Base-by-base conservation (phyloP, 1,140 invertebrate genomes). In the Copidosoma floridanum region DNA sequence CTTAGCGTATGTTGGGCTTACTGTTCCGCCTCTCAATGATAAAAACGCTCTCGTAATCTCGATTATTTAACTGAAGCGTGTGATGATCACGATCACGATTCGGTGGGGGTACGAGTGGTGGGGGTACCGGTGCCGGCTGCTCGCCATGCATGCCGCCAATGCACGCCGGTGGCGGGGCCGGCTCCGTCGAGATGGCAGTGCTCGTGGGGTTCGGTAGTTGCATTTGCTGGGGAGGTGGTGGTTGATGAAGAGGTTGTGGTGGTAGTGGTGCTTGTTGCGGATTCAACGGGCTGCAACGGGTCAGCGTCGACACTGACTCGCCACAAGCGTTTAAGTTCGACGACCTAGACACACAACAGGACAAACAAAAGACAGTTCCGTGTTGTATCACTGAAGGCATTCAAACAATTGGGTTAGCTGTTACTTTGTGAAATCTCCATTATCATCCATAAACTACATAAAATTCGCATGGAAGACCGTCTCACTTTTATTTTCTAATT, bases 41-140 rank as follows among this genome's bases (percentile, higher is more conserved):
- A 86, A 87, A 87, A 76, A 87, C 85, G 81, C 85, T 87, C 82
- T 87, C 85, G 83, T 86, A 86, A 85, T 87, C 85, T 82, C 85
- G 84, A 81, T 85, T 79, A 76, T 81, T 78, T 70, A 79, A 78
- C 72, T 80, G 77, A 63, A 78, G 78, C 65, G 78, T 76, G 70
- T 80, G 79, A 74, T 81, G 79, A 73, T 80, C 78, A 79, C 77
- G 79, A 70, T 76, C 80, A 78, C 72, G 72, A 74, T 75, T 75
- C 70, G 70, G 73, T 74, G 21, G 18, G 7, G 44, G 44, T 57
- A 57, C 16, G 27, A 38, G 53, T 32, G 70, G 69, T 65, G 80
- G 77, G 75, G 79, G 76, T 68, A 77, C 72, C 76, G 74, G 75
- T 72, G 79, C 50, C 50, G 50, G n/a, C n/a, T n/a, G n/a, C n/a